phyloP scores from a whole-genome alignment of 2,888 invertebrate genomes.

The Eristalinus aeneus region DNA sequence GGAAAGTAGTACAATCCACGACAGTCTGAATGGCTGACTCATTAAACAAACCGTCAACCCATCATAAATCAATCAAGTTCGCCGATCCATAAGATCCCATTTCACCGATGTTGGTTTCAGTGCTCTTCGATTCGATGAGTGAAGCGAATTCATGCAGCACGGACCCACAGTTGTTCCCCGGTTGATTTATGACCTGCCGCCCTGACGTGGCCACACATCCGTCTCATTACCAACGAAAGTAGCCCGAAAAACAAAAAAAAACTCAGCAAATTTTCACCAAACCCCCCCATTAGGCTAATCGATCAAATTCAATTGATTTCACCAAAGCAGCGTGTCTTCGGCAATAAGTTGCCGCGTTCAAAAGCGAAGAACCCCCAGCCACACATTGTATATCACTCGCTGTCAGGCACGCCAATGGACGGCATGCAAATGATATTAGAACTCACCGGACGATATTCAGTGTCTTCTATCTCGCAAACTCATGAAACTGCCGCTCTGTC shows the following conservation, averaged over 20 bases:
- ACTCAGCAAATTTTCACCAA: background rate
- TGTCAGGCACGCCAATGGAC: background rate
- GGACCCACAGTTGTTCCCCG: background rate
- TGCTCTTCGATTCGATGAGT: background rate
- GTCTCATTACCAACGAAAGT: background rate
- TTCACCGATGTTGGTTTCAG: background rate
- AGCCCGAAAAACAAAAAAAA: background rate
- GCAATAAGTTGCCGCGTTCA: background rate
- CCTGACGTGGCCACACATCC: background rate
- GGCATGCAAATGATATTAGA: slow-evolving; percentile 32
- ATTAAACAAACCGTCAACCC: background rate
- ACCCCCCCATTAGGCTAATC: background rate
- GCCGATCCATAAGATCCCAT: background rate
- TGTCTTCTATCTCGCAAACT: background rate
- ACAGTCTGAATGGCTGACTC: background rate
- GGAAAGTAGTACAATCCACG: background rate
- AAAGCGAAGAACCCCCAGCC: background rate
- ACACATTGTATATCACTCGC: background rate
- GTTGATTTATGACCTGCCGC: background rate
- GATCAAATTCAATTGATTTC: background rate
- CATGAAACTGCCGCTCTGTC: slow-evolving; percentile 18
- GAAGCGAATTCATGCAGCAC: background rate
- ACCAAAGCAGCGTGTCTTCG: background rate
- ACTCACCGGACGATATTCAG: slow-evolving; percentile 6
- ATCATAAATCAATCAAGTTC: background rate